Evolutionary conservation across 2,888 invertebrate genomes (phyloP), one percentile per base, ranked within the genome.

Genomic region (Netelia fuscicornis): DNA sequence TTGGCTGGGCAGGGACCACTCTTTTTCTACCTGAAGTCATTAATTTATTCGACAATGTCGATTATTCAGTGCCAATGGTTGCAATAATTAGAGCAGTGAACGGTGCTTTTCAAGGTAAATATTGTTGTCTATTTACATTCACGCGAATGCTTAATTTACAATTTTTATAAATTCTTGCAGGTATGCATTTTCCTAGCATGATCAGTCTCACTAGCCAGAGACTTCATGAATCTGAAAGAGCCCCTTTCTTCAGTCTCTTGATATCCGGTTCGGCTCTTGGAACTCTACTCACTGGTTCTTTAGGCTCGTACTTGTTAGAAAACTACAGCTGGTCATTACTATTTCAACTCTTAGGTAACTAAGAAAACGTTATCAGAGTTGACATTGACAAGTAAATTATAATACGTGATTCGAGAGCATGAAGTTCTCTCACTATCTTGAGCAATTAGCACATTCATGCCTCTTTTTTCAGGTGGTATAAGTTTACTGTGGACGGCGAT

Each of bases 121-220:
- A 37, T 37, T 6, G 6, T 0, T 17, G 13, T 37, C 20, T 67
- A 20, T 11, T 11, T 9, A n/a, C n/a, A n/a, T 37, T 65, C 5
- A 9, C 0, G 37, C 5, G 5, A 37, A 37, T 8, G 5, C 1
- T 37, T 37, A 37, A 37, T 37, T 37, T 3, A 48, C 1, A 30
- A 54, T 37, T 25, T 71, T 56, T 62, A 44, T 20, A 17, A 23
- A 70, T 79, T 67, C 13, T 83, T 76, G 11, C 77, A 93, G 93
- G 93, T 77, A 93, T 93, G 93, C 96, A 96, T 92, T 96, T 96
- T 93, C 97, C 97, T 71, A 95, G 96, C 89, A 95, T 96, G 95
- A 96, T 96, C 74, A 96, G 96, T 90, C 92, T 97, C 74, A 95
- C 96, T 67, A 96, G 96, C 88, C 95, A 95, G 93, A 95, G 96